Base-by-base conservation (phyloP, 2,113 vertebrate species). In the Saimiri boliviensis region DNA sequence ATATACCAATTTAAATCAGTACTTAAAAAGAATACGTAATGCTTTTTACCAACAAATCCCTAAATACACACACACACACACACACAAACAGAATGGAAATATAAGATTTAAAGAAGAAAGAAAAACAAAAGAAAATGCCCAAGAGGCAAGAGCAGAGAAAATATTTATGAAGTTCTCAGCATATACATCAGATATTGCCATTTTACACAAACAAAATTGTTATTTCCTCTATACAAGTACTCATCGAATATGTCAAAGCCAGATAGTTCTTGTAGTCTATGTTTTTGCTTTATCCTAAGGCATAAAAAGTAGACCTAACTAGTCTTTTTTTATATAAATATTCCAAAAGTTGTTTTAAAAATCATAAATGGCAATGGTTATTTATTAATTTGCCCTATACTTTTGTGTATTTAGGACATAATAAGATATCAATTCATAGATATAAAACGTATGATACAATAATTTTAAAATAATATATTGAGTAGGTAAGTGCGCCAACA, bases 101-200 rank as follows among this genome's bases (percentile, higher is more conserved):
- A 80, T n/a, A 32, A 84, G n/a, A 32, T 45, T 74, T 76, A 83
- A 52, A 70, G 27, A 79, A 94, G 42, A 90, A 80, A 10, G 45
- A 49, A 94, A 87, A 92, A 32, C 60, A 63, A 63, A 63, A 86
- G n/a, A 56, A 35, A 25, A 87, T 71, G 32, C 10, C 6, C 2
- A 71, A 73, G 60, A 95, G 30, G 7, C 93, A 76, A 77, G 35
- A 89, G 80, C 93, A 92, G 49, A 93, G 71, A 95, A 92, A 87
- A 79, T 30, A 56, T 35, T 93, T 93, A 71, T 13, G 21, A 95
- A 73, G 35, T 42, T 88, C 47, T 88, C 16, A 84, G 30, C 20
- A 86, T 58, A 52, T 10, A 42, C 30, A 52, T 91, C 10, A 82
- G 21, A 47, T 81, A 86, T 19, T 66, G 10, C n/a, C 71, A 5